Evolutionary conservation across 2,113 vertebrate species (phyloP).

Genomic region (Rhea pennata): DNA sequence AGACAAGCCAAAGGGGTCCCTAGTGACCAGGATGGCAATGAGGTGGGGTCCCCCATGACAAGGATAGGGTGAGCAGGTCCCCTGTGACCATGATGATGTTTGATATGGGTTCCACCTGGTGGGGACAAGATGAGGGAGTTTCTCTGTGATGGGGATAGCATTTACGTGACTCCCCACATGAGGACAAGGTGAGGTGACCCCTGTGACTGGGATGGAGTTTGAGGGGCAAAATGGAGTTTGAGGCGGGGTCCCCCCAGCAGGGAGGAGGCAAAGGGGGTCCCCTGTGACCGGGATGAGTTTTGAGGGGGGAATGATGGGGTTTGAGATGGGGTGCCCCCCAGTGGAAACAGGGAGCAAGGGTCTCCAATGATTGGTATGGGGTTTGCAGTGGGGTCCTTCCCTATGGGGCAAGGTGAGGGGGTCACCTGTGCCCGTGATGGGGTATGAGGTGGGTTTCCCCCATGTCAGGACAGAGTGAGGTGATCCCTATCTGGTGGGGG

Average conservation of each 20-base stretch:
- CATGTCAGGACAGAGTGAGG: neutral
- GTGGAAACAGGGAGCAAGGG: neutral
- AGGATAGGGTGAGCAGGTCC: neutral
- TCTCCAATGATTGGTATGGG: neutral
- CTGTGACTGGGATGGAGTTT: neutral
- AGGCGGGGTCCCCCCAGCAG: neutral
- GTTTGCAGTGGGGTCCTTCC: neutral
- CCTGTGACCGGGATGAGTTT: neutral
- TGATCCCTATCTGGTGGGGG: too few species aligned
- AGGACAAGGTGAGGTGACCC: neutral
- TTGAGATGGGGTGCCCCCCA: neutral
- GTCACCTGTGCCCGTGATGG: neutral
- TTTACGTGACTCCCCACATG: neutral
- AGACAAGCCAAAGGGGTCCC: neutral
- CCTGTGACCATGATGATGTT: neutral
- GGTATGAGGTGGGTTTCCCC: neutral
- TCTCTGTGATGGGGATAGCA: neutral
- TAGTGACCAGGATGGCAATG: neutral
- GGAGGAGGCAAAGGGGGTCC: neutral
- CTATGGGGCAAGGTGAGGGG: neutral
- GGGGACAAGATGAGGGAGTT: neutral
- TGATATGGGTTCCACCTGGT: neutral
- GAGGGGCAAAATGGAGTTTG: neutral
- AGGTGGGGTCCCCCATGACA: neutral
- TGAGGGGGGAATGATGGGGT: too few species aligned